A percentile compares a stretch with the other conserved stretches of the same genome.
phyloP scores from a whole-genome alignment of 2,113 vertebrate genomes.

The Pelvicachromis taeniatus region DNA sequence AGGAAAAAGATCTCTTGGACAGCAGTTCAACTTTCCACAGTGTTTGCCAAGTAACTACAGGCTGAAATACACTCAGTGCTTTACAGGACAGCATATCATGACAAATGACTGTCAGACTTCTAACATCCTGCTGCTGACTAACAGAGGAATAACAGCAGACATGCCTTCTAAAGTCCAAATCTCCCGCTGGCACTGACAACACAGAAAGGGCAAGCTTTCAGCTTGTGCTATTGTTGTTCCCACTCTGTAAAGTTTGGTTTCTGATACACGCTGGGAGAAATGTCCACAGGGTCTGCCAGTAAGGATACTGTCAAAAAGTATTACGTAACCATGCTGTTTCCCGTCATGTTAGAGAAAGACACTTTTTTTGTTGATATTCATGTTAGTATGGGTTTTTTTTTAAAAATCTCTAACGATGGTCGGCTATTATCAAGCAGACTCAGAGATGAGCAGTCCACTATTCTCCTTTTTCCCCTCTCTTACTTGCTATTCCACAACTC shows the following conservation, averaged over 20 bases:
- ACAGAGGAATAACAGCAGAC: constrained; percentile 6
- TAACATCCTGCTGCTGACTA: background rate
- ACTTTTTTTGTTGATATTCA: background rate
- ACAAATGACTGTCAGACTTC: constrained; percentile 25
- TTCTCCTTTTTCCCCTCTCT: background rate
- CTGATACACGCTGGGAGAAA: constrained; percentile 20
- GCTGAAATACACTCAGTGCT: constrained; percentile 23
- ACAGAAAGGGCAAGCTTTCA: constrained; percentile 8
- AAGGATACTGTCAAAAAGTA: constrained; percentile 8
- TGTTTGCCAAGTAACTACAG: constrained; percentile 35
- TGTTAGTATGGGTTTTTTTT: background rate
- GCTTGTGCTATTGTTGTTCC: background rate
- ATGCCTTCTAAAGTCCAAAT: constrained; percentile 15
- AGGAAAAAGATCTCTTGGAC: constrained; percentile 8
- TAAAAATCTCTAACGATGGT: background rate
- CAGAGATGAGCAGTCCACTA: background rate
- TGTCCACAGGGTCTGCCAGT: background rate
- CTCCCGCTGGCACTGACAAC: constrained; percentile 1
- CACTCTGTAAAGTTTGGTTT: background rate
- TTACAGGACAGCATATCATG: constrained; percentile 9
- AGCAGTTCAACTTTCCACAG: constrained; percentile 20
- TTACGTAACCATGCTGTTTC: background rate
- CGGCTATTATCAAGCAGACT: background rate
- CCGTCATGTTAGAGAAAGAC: background rate
- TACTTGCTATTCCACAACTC: background rate